Conservation (phyloP, 2,888 invertebrate species). For the Spodoptera exigua region DNA sequence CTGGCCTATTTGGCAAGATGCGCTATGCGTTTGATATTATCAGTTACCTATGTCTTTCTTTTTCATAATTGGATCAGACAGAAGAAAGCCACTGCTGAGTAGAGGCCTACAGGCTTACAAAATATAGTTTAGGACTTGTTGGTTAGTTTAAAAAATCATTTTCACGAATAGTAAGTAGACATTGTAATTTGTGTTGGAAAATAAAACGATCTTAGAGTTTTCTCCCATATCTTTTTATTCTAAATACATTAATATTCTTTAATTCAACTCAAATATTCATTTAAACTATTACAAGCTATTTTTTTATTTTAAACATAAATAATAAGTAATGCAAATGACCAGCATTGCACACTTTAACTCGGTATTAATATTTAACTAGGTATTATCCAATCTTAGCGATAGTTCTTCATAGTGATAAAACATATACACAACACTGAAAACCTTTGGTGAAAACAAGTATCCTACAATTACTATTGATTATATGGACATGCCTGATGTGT, state of each 20-base stretch:
- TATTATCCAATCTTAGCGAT: slow-evolving; percentile 86
- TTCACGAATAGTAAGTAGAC: too few relatives aligned
- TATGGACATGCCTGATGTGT: slow-evolving; percentile 51
- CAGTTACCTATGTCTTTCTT: too few relatives aligned
- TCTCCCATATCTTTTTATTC: slow-evolving; percentile 89
- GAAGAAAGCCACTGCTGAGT: too few relatives aligned
- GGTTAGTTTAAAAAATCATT: too few relatives aligned
- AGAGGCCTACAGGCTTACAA: too few relatives aligned
- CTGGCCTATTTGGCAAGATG: too few relatives aligned
- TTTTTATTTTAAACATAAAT: slow-evolving; percentile 86
- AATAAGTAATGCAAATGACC: slow-evolving; percentile 88
- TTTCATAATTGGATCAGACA: too few relatives aligned
- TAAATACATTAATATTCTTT: slow-evolving; percentile 90
- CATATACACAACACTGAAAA: slow-evolving; percentile 79
- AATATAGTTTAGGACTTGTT: too few relatives aligned
- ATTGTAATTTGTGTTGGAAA: slow-evolving; percentile 22
- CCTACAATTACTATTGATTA: slow-evolving; percentile 64
- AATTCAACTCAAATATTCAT: slow-evolving; percentile 89
- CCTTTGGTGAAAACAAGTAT: slow-evolving; percentile 74
- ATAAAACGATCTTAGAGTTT: slow-evolving; percentile 69
- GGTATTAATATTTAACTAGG: slow-evolving; percentile 86
- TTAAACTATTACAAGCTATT: slow-evolving; percentile 90
- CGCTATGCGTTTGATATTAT: too few relatives aligned
- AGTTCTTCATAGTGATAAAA: slow-evolving; percentile 83
- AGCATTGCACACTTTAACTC: slow-evolving; percentile 88